Conservation (phyloP, 2,888 invertebrate species). For the Amaurobius ferox region DNA sequence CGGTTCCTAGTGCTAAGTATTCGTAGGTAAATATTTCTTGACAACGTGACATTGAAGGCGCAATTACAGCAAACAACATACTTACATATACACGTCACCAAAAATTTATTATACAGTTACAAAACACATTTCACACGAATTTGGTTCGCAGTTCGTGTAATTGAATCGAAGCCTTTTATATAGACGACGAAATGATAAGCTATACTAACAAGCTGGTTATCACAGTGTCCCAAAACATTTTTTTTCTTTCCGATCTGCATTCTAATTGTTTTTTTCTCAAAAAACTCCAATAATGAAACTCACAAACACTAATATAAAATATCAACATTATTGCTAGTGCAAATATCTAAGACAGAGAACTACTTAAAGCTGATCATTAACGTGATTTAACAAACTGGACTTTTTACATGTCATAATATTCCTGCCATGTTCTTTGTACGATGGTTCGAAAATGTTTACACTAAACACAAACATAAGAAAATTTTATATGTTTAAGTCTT, state of each 20-base stretch:
- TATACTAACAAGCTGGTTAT: conserved; percentile 72
- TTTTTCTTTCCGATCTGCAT: conserved; percentile 60
- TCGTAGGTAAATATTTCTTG: conserved; percentile 37
- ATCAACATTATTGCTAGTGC: conserved; percentile 72
- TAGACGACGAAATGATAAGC: conserved; percentile 70
- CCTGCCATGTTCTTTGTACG: conserved; percentile 67
- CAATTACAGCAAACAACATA: conserved; percentile 61
- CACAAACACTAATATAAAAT: conserved; percentile 72
- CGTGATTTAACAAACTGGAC: conserved; percentile 66
- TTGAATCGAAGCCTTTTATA: conserved; percentile 60
- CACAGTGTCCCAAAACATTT: conserved; percentile 72
- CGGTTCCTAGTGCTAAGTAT: conserved; percentile 28
- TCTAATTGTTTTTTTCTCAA: conserved; percentile 46
- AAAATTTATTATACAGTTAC: conserved; percentile 67
- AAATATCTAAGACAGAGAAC: conserved; percentile 70
- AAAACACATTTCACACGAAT: conserved; percentile 68
- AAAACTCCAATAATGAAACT: conserved; percentile 67
- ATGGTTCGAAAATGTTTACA: conserved; percentile 59
- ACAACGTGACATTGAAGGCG: conserved; percentile 50
- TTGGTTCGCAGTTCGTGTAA: conserved; percentile 62
- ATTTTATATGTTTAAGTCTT: conserved; percentile 24
- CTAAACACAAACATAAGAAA: conserved; percentile 47
- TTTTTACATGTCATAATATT: conserved; percentile 69
- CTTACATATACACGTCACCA: conserved; percentile 68
- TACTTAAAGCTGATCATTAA: conserved; percentile 64